phyloP scores from a whole-genome alignment of 92 coral and sea anemone genomes.

The Zoanthus solanderi region DNA sequence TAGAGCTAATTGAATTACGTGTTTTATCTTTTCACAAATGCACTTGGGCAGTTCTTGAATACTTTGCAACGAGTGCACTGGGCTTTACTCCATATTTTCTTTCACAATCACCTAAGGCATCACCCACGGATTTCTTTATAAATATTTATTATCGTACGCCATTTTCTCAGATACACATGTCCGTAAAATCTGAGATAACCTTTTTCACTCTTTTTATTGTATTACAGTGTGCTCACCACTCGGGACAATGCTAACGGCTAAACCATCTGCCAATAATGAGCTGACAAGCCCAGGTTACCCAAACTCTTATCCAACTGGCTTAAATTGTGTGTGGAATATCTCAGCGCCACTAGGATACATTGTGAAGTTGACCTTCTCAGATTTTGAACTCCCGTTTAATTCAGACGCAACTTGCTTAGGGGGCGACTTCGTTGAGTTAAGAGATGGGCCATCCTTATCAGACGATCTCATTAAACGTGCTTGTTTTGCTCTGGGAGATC shows the following conservation, averaged over 20 bases:
- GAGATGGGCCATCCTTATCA: neutral
- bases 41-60: too few relatives aligned
- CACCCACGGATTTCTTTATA: too few relatives aligned
- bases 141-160: too few relatives aligned
- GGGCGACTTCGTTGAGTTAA: neutral
- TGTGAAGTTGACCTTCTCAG: neutral
- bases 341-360: conserved; percentile 13
- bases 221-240: neutral
- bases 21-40: too few relatives aligned
- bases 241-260: neutral
- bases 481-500: neutral
- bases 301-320: neutral
- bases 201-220: neutral
- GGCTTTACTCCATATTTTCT: too few relatives aligned
- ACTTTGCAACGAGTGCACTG: too few relatives aligned
- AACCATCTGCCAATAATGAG: neutral
- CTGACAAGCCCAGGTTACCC: neutral
- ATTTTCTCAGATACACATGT: neutral
- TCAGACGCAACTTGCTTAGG: neutral
- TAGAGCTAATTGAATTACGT: too few relatives aligned
- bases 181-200: neutral
- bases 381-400: neutral
- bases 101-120: too few relatives aligned
- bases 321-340: conserved; percentile 15
- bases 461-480: neutral